Conservation (phyloP, 2,797 vertebrate species). For the Lepus oiostolus region DNA sequence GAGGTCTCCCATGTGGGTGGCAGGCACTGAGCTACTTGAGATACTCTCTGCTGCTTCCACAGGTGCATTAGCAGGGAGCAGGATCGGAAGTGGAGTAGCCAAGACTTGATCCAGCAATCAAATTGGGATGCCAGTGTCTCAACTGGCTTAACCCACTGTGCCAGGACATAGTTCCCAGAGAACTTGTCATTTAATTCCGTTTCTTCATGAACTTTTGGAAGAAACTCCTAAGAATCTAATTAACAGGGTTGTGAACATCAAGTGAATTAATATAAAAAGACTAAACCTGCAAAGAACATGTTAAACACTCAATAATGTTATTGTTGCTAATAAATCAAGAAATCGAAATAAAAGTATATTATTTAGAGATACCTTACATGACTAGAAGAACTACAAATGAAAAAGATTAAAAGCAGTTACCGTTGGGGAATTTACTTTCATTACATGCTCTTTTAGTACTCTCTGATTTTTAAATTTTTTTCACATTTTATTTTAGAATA, state of each 20-base stretch:
- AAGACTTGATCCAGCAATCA: too few species aligned
- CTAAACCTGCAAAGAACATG: not conserved
- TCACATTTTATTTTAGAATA: too few species aligned
- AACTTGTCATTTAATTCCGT: too few species aligned
- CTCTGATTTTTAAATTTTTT: not conserved
- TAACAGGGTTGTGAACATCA: not conserved
- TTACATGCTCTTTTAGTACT: not conserved
- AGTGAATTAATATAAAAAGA: not conserved
- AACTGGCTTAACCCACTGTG: too few species aligned
- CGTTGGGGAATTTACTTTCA: not conserved
- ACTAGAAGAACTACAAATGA: not conserved
- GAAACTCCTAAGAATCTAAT: not conserved
- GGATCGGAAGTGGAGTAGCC: too few species aligned
- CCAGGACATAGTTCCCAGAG: too few species aligned
- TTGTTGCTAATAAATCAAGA: not conserved
- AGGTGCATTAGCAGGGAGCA: too few species aligned
- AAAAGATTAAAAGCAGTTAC: not conserved
- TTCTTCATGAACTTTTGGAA: too few species aligned
- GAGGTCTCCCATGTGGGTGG: too few species aligned
- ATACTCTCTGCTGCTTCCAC: too few species aligned
- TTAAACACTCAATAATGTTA: not conserved
- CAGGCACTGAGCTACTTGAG: too few species aligned
- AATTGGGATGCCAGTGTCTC: too few species aligned
- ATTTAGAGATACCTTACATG: not conserved
- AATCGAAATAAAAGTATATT: not conserved